Conservation (phyloP, 2,888 invertebrate genomes). For the Heliconius hortense region DNA sequence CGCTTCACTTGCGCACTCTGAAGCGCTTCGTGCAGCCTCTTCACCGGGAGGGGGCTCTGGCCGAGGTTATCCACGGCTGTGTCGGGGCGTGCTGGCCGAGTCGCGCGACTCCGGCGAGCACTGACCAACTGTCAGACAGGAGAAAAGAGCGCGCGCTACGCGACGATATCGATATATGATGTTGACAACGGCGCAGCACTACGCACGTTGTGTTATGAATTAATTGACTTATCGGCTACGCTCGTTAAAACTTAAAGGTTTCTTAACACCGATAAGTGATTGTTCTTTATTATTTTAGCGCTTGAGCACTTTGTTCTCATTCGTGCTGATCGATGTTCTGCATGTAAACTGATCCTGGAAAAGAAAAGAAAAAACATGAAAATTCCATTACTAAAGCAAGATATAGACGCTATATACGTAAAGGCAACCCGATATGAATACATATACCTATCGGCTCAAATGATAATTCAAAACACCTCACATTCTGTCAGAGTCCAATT, state of each 20-base stretch:
- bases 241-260: slow-evolving; percentile 49
- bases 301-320: slow-evolving; percentile 66
- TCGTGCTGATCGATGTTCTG: slow-evolving; percentile 63
- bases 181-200: slow-evolving; percentile 63
- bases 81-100: slow-evolving; percentile 80
- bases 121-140: slow-evolving; percentile 69
- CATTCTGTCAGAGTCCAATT: slow-evolving; percentile 54
- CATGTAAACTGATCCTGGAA: slow-evolving; percentile 74
- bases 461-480: slow-evolving; percentile 52
- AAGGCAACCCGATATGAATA: slow-evolving; percentile 55
- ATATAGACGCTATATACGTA: slow-evolving; percentile 26
- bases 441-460: slow-evolving; percentile 27
- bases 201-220: slow-evolving; percentile 56
- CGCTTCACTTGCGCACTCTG: slow-evolving; percentile 83
- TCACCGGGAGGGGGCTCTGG: slow-evolving; percentile 81
- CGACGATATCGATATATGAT: slow-evolving; percentile 61
- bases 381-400: slow-evolving; percentile 29
- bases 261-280: slow-evolving; percentile 50
- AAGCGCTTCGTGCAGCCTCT: slow-evolving; percentile 83
- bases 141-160: slow-evolving; percentile 68
- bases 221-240: slow-evolving; percentile 57
- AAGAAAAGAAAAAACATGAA: slow-evolving; percentile 47
- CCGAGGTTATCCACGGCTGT: slow-evolving; percentile 82
- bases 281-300: slow-evolving; percentile 60
- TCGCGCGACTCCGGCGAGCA: slow-evolving; percentile 81